phyloP scores from a whole-genome alignment of 1,140 invertebrate species.

The Chymomyza costata region DNA sequence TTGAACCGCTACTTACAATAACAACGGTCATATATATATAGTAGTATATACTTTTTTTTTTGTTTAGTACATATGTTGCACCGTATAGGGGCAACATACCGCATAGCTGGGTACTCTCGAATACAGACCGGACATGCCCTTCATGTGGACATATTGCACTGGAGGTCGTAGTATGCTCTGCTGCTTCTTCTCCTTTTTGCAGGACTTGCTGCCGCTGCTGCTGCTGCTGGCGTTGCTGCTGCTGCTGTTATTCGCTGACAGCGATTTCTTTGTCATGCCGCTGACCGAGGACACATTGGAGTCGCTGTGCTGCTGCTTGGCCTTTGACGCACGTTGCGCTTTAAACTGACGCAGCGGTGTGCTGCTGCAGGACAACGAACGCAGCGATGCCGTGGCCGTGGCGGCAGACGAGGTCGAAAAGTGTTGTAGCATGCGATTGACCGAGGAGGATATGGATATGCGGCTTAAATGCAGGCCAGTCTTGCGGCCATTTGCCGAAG shows the following conservation, averaged over 20 bases:
- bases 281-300: conserved; percentile 8
- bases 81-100: conserved; percentile 65
- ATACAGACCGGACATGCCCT: conserved; percentile 73
- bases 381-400: conserved; percentile 72
- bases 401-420: conserved; percentile 74
- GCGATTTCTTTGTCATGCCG: conserved; percentile 30
- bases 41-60: neutral
- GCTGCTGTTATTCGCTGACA: conserved; percentile 37
- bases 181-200: conserved; percentile 67
- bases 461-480: conserved; percentile 60
- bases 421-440: conserved; percentile 81
- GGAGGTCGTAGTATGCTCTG: conserved; percentile 74
- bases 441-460: conserved; percentile 77
- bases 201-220: conserved; percentile 23
- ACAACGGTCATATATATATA: neutral
- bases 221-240: conserved; percentile 33
- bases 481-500: conserved; percentile 23
- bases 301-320: neutral
- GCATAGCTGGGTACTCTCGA: conserved; percentile 68
- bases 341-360: conserved; percentile 73
- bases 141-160: conserved; percentile 68
- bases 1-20: neutral
- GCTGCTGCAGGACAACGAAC: conserved; percentile 80
- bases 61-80: conserved; percentile 60
- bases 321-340: conserved; percentile 17